Base-by-base conservation (phyloP, 2,888 invertebrate genomes). In the Mactromeris polynyma region DNA sequence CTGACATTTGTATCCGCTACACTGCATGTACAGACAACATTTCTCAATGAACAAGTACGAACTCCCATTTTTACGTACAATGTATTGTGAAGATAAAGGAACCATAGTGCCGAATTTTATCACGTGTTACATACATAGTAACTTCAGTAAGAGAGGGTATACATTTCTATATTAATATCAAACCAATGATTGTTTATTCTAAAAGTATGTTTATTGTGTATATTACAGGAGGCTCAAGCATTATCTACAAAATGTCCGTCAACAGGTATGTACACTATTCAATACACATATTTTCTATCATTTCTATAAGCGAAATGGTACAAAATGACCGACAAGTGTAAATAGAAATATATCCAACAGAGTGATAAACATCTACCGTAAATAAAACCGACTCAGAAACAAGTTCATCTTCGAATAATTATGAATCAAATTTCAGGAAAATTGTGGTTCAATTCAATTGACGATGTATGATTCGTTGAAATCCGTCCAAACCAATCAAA, bases 221-320 rank as follows among this genome's bases (percentile, higher is more conserved):
- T 33, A 51, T 90, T 91, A 86, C 91, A 91, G 91, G n/a, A 77
- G 78, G 87, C 89, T 33, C 91, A 91, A 69, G 42, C 38, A 3
- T 77, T 91, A 51, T 81, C 85, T 46, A 91, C 91, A 31, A 87
- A 89, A 83, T 91, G 91, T 73, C 87, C 83, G 26, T 80, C 58
- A 31, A 31, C 33, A 51, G 88, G 91, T 91, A 87, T 64, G 89
- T 85, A 31, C 4, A 73, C 31, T 9, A 31, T 31, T 31, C 33
- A 11, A 14, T 11, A 14, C 26, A 31, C 6, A 6, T 17, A 31
- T 21, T 73, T 31, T 14, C 4, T 31, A 11, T 31, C 33, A 31
- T 31, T n/a, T 73, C n/a, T 73, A 31, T n/a, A 11, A 6, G 2
- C 31, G 3, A 31, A 31, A 73, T 14, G 19, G 6, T 19, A 6